phyloP scores from a whole-genome alignment of 30 jellyfish, hydroid and myxozoan species.

The Catostylus mosaicus region DNA sequence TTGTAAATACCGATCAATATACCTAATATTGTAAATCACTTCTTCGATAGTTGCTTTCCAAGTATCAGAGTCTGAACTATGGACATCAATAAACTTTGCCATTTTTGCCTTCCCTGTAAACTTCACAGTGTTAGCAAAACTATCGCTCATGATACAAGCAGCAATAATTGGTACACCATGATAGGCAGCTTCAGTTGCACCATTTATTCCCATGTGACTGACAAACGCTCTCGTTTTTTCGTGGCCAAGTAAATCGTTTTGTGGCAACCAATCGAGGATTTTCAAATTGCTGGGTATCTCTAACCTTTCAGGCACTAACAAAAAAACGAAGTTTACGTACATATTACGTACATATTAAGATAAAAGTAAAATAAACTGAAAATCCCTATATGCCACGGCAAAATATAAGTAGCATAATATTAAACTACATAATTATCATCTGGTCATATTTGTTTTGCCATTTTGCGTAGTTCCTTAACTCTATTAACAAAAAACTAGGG shows the following conservation, averaged over 20 bases:
- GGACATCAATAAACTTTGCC: constrained; percentile 47
- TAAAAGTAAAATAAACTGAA: too few relatives aligned
- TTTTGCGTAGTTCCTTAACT: too few relatives aligned
- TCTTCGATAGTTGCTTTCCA: constrained; percentile 44
- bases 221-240: constrained; percentile 53
- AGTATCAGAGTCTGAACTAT: constrained; percentile 23
- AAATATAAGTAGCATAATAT: too few relatives aligned
- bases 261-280: constrained; percentile 68
- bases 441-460: too few relatives aligned
- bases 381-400: too few relatives aligned
- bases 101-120: constrained; percentile 28
- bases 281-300: constrained; percentile 6
- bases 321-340: too few relatives aligned
- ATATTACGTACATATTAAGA: too few relatives aligned
- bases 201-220: constrained; percentile 71
- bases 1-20: too few relatives aligned
- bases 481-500: too few relatives aligned
- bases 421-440: too few relatives aligned
- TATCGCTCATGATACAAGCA: constrained; percentile 46
- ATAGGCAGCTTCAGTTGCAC: constrained; percentile 74
- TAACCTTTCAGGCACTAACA: background rate
- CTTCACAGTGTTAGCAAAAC: constrained; percentile 15
- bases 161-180: constrained; percentile 77
- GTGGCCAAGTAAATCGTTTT: constrained; percentile 76
- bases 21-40: constrained; percentile 40